phyloP scores from a whole-genome alignment of 2,797 vertebrate genomes.

The Danionella dracula region DNA sequence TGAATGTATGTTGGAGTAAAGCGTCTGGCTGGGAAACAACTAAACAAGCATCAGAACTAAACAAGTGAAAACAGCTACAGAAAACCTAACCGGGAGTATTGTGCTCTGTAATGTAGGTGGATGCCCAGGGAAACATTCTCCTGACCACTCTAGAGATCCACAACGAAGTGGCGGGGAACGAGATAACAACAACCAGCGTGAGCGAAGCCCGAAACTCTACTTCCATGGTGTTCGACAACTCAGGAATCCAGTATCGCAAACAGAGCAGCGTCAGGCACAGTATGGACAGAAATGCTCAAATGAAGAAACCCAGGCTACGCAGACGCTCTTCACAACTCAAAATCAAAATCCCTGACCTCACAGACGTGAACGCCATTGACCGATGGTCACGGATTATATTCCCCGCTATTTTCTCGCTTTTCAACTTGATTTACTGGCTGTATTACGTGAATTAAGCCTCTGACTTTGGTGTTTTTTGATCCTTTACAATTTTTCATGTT shows the following conservation, averaged over 20 bases:
- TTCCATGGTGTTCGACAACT: slow-evolving; percentile 91
- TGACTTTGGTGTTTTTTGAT: slow-evolving; percentile 51
- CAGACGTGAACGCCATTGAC: slow-evolving; percentile 98
- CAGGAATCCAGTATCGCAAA: slow-evolving; percentile 92
- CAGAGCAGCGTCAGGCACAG: slow-evolving; percentile 85
- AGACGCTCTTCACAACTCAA: slow-evolving; percentile 92
- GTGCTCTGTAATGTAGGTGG: slow-evolving; percentile 76
- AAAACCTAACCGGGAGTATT: background rate
- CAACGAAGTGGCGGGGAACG: slow-evolving; percentile 92
- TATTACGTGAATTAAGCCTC: slow-evolving; percentile 99
- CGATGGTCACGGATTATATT: slow-evolving; percentile 98
- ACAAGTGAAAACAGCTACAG: background rate
- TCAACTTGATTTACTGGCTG: slow-evolving; percentile 98
- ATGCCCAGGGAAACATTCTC: slow-evolving; percentile 94
- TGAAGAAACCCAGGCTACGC: slow-evolving; percentile 93
- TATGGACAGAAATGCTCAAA: slow-evolving; percentile 87
- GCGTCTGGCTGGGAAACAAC: too few species aligned
- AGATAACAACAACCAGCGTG: slow-evolving; percentile 89
- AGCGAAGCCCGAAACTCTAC: slow-evolving; percentile 87
- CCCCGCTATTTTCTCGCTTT: slow-evolving; percentile 96
- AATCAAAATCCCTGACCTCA: slow-evolving; percentile 96
- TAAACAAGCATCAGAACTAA: too few species aligned
- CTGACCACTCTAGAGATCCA: slow-evolving; percentile 94
- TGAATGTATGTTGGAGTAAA: too few species aligned
- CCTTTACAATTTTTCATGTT: slow-evolving; percentile 29